A percentile compares a stretch with the other conserved stretches of the same genome.
Evolutionary conservation across 2,113 vertebrate genomes (phyloP).

Genomic region (Pyrgilauda ruficollis): DNA sequence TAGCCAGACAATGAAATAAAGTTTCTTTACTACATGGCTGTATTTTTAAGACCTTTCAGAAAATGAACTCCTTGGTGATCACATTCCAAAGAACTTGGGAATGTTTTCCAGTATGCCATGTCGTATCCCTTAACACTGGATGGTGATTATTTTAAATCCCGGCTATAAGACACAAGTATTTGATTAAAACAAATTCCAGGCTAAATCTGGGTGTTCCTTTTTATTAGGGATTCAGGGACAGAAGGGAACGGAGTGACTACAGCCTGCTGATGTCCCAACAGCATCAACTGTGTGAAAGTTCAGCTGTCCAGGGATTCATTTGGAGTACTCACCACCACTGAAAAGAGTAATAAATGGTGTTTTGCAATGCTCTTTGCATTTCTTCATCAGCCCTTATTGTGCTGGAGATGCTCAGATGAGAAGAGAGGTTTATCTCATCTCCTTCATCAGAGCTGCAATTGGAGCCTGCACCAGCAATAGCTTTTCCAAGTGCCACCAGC

Average conservation of each 20-base stretch:
- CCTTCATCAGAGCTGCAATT: background rate
- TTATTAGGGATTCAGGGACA: background rate
- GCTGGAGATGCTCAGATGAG: background rate
- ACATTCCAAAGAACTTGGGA: slow-evolving; percentile 7
- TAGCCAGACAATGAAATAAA: slow-evolving; percentile 54
- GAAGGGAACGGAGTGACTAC: background rate
- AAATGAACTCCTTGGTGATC: slow-evolving; percentile 9
- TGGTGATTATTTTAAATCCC: slow-evolving; percentile 15
- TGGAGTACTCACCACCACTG: background rate
- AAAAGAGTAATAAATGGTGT: background rate
- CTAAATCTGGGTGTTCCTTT: background rate
- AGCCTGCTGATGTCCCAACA: background rate
- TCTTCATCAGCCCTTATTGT: background rate
- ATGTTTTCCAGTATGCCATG: background rate
- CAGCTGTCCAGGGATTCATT: background rate
- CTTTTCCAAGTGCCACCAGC: background rate
- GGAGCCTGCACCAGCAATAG: background rate
- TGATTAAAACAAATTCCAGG: slow-evolving; percentile 20
- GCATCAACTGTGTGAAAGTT: background rate
- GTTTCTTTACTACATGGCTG: slow-evolving; percentile 10
- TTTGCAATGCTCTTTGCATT: slow-evolving; percentile 1
- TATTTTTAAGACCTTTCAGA: slow-evolving; percentile 53
- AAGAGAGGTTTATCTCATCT: background rate
- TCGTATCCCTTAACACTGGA: background rate
- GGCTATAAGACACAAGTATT: background rate